Conservation (phyloP, 64 coral and sea anemone species). For the Montipora sp. region DNA sequence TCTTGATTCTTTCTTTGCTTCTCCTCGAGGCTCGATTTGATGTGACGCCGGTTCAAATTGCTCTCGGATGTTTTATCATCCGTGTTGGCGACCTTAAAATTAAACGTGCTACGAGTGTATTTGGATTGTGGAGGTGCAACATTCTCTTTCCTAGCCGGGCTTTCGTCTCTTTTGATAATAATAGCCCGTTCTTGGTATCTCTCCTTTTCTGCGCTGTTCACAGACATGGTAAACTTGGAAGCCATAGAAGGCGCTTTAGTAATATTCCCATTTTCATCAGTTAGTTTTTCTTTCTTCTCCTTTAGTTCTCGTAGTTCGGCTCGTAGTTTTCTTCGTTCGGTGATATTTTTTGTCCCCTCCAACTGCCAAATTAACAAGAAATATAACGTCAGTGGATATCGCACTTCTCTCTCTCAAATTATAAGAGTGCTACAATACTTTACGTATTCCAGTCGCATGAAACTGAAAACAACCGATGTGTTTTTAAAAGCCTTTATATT, state of each 20-base stretch:
- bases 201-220: neutral
- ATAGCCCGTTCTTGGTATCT: conserved; percentile 14
- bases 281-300: conserved; percentile 81
- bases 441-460: neutral
- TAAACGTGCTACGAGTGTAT: conserved; percentile 74
- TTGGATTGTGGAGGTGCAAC: conserved; percentile 10
- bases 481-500: too few relatives aligned
- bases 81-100: conserved; percentile 63
- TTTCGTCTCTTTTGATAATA: conserved; percentile 28
- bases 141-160: conserved; percentile 36
- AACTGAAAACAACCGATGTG: neutral
- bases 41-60: conserved; percentile 26
- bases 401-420: neutral
- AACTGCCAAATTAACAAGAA: conserved; percentile 65
- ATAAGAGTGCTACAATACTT: too few relatives aligned
- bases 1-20: conserved; percentile 58
- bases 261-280: conserved; percentile 75
- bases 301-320: conserved; percentile 69
- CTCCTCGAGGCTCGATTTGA: conserved; percentile 47
- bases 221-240: conserved; percentile 39
- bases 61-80: conserved; percentile 11
- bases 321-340: conserved; percentile 81
- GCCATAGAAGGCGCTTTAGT: conserved; percentile 14
- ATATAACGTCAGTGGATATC: neutral
- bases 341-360: conserved; percentile 80